Conservation (phyloP, 2,797 vertebrate species). For the Anisognathus igniventris region DNA sequence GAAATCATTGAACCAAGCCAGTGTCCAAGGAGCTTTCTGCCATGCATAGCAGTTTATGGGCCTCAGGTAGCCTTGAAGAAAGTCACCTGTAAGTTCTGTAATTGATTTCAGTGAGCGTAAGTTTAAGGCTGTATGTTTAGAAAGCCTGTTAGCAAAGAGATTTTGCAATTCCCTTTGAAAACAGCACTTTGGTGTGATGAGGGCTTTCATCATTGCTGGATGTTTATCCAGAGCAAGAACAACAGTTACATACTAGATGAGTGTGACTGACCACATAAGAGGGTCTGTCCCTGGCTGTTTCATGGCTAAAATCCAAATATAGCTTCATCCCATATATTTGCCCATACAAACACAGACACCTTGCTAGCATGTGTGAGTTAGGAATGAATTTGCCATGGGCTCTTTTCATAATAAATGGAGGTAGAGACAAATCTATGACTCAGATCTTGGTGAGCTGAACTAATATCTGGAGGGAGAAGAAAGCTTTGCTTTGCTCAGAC, state of each 20-base stretch:
- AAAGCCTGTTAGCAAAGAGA: not conserved
- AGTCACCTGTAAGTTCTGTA: not conserved
- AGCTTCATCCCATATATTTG: slow-evolving; percentile 1
- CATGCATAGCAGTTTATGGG: not conserved
- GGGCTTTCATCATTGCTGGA: not conserved
- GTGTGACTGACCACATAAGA: not conserved
- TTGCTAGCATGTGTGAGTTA: not conserved
- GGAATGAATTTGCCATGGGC: not conserved
- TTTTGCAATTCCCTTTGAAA: slow-evolving; percentile 20
- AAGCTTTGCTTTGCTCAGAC: not conserved
- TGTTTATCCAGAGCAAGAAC: slow-evolving; percentile 18
- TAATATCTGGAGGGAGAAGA: not conserved
- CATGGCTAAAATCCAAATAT: slow-evolving; percentile 37
- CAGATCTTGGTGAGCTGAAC: not conserved
- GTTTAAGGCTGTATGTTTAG: not conserved
- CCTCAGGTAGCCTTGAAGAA: not conserved
- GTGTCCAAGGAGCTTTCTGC: not conserved
- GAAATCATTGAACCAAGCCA: not conserved
- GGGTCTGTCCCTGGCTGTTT: not conserved
- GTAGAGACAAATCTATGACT: not conserved
- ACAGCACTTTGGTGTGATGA: not conserved
- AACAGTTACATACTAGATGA: not conserved
- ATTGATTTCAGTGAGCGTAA: not conserved
- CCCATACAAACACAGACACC: slow-evolving; percentile 35
- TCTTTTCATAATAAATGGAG: not conserved